Percentiles rank a stretch among this genome's conserved stretches.
These are phyloP conservation scores for Chloebia gouldiae DNA, from an alignment of 2,113 vertebrate species.

Conservation along the genomic window DNA sequence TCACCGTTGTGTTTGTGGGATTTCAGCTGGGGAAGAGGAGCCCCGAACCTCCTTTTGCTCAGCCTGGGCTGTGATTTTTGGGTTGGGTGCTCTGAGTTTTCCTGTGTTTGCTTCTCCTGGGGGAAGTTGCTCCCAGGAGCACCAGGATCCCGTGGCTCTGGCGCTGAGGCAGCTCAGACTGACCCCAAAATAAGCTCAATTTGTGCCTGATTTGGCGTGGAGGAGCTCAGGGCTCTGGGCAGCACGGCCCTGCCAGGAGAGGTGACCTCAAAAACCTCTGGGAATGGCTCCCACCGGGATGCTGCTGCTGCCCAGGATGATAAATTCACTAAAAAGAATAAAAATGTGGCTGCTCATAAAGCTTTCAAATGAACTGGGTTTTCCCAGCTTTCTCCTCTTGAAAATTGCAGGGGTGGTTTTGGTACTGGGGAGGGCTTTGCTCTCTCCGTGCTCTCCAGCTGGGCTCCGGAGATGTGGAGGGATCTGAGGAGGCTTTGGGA, in stretches of 20 bases:
- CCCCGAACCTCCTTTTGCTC: rapidly evolving
- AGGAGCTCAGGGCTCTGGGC: not conserved
- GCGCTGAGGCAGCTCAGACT: not conserved
- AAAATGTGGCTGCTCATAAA: not conserved
- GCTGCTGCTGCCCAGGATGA: not conserved
- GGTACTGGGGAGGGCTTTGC: not conserved
- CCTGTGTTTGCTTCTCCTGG: not conserved
- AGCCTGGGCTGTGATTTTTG: not conserved
- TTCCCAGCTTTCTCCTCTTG: not conserved
- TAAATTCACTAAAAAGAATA: not conserved
- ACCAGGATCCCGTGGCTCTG: not conserved
- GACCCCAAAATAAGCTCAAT: not conserved
- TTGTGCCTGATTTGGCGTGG: not conserved
- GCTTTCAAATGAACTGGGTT: not conserved
- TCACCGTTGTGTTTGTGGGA: not conserved
- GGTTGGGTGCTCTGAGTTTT: not conserved
- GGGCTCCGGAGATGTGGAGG: not conserved
- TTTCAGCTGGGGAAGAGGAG: not conserved
- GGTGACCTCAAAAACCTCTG: not conserved
- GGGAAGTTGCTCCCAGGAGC: not conserved
- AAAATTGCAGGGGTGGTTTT: not conserved
- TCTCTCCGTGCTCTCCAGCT: not conserved
- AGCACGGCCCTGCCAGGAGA: not conserved
- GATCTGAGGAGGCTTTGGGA: not conserved
- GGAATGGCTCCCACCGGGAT: not conserved